Evolutionary conservation across 2,888 invertebrate genomes (phyloP).

Genomic region (Trachelus troglodyta): DNA sequence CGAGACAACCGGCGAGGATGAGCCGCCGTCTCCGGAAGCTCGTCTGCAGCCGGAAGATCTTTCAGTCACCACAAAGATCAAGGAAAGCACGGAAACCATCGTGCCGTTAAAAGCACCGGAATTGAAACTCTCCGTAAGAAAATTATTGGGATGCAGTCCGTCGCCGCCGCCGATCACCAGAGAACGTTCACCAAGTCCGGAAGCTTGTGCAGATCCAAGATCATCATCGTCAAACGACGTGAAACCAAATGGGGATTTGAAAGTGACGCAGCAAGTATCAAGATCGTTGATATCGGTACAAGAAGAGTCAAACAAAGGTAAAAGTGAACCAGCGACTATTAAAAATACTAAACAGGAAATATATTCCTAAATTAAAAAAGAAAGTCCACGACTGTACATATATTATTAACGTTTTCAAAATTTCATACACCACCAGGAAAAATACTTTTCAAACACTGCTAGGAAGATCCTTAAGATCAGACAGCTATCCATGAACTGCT

Average conservation of each 20-base stretch:
- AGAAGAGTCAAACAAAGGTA: conserved; percentile 11
- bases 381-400: no score
- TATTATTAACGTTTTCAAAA: no score
- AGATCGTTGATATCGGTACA: neutral
- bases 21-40: conserved; percentile 50
- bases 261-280: neutral
- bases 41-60: conserved; percentile 58
- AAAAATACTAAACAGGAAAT: neutral
- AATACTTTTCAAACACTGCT: neutral
- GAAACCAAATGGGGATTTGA: neutral
- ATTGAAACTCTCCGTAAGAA: conserved; percentile 57
- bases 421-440: no score
- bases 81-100: conserved; percentile 17
- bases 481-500: neutral
- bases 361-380: neutral
- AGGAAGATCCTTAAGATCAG: neutral
- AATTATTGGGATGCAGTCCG: conserved; percentile 57
- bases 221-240: neutral
- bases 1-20: conserved; percentile 31
- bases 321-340: neutral
- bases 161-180: conserved; percentile 46
- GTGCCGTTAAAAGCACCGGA: conserved; percentile 49
- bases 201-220: conserved; percentile 26
- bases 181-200: conserved; percentile 40
- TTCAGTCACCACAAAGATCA: conserved; percentile 48